A percentile compares a stretch with the other conserved stretches of the same genome.
These are phyloP conservation scores for Silvanus unidentatus DNA, from an alignment of 2,888 invertebrate genomes.

Conservation along the genomic window DNA sequence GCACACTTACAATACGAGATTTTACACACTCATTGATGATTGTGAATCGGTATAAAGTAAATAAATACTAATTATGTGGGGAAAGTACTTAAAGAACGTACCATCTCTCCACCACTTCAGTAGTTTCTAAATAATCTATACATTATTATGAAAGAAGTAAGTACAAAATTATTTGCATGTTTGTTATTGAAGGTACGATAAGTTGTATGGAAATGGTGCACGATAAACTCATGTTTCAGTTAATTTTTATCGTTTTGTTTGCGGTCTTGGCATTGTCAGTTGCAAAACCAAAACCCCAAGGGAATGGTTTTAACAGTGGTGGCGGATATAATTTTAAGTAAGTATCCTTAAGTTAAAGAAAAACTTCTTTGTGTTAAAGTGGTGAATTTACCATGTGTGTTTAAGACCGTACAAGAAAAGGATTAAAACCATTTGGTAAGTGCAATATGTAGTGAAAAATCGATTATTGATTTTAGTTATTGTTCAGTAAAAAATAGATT, in stretches of 20 bases:
- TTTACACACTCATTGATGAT: no score
- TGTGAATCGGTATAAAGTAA: no score
- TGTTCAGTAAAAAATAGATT: no score
- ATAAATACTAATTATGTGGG: neutral
- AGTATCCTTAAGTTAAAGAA: neutral
- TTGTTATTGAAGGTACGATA: no score
- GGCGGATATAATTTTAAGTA: slow-evolving; percentile 1
- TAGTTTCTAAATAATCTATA: slow-evolving; percentile 1
- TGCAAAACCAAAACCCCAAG: neutral
- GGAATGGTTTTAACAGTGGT: neutral
- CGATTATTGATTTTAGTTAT: no score
- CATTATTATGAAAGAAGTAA: neutral
- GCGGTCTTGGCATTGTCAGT: neutral
- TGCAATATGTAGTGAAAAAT: no score
- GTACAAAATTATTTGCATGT: neutral
- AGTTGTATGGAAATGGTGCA: no score
- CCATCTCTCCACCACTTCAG: neutral
- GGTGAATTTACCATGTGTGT: no score
- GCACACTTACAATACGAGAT: no score
- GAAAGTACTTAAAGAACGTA: neutral
- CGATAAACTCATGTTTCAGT: neutral
- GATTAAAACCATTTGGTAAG: no score
- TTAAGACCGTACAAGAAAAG: no score
- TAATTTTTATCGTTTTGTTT: neutral
- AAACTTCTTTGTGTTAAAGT: no score